Percentiles rank a stretch among this genome's conserved stretches.
phyloP scores from a whole-genome alignment of 2,113 vertebrate species.

The Indicator indicator region DNA sequence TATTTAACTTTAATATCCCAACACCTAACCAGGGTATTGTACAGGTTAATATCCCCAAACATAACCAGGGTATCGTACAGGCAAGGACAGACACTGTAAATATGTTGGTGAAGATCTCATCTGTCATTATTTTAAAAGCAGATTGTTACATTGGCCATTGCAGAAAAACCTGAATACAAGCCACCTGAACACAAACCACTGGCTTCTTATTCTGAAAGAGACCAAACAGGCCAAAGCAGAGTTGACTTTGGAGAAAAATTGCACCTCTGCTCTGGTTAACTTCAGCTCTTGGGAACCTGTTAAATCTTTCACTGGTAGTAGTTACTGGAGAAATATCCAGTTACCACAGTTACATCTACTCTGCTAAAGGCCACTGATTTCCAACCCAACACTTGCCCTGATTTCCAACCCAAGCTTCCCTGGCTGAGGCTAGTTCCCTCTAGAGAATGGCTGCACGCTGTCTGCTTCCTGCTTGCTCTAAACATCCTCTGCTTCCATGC shows the following conservation, averaged over 20 bases:
- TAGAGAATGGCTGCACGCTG: rapidly evolving
- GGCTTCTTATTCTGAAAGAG: neutral
- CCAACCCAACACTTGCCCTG: neutral
- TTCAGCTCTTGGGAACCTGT: neutral
- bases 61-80: neutral
- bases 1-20: neutral
- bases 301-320: neutral
- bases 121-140: neutral
- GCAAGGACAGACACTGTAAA: neutral
- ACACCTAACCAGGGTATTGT: no score
- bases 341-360: neutral
- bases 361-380: neutral
- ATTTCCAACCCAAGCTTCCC: neutral
- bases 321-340: neutral
- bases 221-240: neutral
- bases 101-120: neutral
- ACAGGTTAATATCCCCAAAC: no score
- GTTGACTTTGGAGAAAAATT: neutral
- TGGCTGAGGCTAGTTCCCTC: neutral
- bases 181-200: neutral
- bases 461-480: rapidly evolving
- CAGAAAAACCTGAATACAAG: neutral
- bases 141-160: neutral
- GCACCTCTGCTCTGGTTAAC: neutral
- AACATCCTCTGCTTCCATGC: neutral